These are phyloP conservation scores for Byasa hedistus DNA, from an alignment of 2,888 invertebrate species.

Conservation along the genomic window DNA sequence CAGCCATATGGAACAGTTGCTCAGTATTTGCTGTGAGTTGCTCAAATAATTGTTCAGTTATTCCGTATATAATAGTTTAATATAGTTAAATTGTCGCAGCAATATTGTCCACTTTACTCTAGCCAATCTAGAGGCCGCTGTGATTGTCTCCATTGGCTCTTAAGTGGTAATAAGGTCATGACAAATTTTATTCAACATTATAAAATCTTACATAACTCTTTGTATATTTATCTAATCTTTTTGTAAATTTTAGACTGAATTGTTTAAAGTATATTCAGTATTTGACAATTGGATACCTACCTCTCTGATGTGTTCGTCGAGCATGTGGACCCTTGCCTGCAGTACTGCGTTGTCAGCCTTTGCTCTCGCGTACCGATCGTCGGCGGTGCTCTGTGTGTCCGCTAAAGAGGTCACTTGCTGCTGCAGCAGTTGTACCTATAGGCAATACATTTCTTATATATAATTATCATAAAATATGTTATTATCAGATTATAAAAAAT, in stretches of 20 bases:
- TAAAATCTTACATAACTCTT: background rate
- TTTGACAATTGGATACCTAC: constrained; percentile 37
- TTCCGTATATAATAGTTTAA: no score
- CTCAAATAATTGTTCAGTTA: no score
- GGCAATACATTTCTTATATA: constrained; percentile 34
- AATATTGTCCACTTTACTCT: constrained; percentile 7
- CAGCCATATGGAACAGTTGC: no score
- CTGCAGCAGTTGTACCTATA: constrained; percentile 93
- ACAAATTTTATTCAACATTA: background rate
- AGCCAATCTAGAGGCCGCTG: constrained; percentile 1
- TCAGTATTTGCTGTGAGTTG: no score
- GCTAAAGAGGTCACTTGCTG: constrained; percentile 94
- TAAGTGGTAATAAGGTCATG: constrained; percentile 17
- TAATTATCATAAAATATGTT: background rate
- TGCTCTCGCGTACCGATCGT: constrained; percentile 92
- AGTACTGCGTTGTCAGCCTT: constrained; percentile 96
- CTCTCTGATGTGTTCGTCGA: constrained; percentile 94
- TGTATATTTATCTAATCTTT: background rate
- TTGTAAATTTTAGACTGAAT: background rate
- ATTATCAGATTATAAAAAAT: no score
- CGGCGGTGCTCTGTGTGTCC: constrained; percentile 91
- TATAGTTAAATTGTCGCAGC: background rate
- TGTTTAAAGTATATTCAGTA: background rate
- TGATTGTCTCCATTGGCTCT: constrained; percentile 10
- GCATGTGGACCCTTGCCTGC: constrained; percentile 93